Evolutionary conservation across 2,113 vertebrate genomes (phyloP).

Genomic region (Orthochromis indermauri): DNA sequence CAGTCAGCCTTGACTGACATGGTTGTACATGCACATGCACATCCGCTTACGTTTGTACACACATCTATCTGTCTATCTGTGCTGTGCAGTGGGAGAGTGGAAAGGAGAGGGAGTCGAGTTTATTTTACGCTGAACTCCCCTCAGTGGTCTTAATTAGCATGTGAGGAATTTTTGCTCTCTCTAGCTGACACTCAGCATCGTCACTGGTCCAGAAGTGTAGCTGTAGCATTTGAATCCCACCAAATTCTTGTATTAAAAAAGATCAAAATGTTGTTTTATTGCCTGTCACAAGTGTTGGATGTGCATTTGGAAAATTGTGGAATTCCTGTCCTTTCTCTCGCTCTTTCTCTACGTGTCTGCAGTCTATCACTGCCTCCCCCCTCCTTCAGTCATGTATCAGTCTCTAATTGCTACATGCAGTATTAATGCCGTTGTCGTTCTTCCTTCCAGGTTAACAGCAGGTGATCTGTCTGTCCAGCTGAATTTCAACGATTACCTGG

Average conservation of each 20-base stretch:
- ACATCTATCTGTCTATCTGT: constrained; percentile 3
- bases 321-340: background rate
- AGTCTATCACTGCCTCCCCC: background rate
- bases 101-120: background rate
- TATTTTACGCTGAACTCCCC: constrained; percentile 17
- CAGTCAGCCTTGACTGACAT: constrained; percentile 38
- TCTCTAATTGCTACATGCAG: constrained; percentile 1
- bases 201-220: background rate
- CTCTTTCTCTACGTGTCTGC: background rate
- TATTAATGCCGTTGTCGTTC: constrained; percentile 7
- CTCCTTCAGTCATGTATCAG: background rate
- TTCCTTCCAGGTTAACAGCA: constrained; percentile 77
- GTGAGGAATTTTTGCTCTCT: background rate
- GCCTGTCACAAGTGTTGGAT: background rate
- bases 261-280: background rate
- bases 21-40: background rate
- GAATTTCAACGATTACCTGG: constrained; percentile 94
- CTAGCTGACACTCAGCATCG: background rate
- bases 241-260: background rate
- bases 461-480: constrained; percentile 87
- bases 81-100: background rate
- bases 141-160: constrained; percentile 35
- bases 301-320: constrained; percentile 1
- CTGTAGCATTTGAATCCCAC: background rate
- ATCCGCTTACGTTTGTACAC: background rate